These are phyloP conservation scores for Carposina sasakii DNA, from an alignment of 1,140 invertebrate species.

Conservation along the genomic window DNA sequence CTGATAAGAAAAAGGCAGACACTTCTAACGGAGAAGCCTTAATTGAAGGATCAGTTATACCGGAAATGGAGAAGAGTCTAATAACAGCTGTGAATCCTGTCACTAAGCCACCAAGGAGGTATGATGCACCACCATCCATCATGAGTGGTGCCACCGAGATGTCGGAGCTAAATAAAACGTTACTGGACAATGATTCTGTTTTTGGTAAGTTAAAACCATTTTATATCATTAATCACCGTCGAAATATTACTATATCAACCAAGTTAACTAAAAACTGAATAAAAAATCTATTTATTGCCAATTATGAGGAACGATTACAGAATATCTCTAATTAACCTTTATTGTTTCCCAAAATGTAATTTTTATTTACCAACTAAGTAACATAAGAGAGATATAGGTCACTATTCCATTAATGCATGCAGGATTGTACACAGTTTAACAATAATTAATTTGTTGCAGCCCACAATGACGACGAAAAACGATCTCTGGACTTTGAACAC, in stretches of 20 bases:
- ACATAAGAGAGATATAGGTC: too few species aligned
- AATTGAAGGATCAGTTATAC: constrained; percentile 74
- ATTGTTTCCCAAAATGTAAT: too few species aligned
- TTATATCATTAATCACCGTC: too few species aligned
- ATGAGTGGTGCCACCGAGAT: constrained; percentile 82
- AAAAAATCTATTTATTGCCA: too few species aligned
- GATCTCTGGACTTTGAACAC: constrained; percentile 74
- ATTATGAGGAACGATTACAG: too few species aligned
- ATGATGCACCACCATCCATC: constrained; percentile 79
- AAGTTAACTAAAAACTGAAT: too few species aligned
- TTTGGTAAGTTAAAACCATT: constrained; percentile 85
- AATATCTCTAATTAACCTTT: too few species aligned
- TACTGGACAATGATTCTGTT: constrained; percentile 81
- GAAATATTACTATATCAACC: too few species aligned
- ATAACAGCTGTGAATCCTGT: constrained; percentile 87
- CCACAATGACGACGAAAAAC: constrained; percentile 77
- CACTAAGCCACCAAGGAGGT: constrained; percentile 82
- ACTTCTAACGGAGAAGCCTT: constrained; percentile 75
- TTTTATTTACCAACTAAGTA: too few species aligned
- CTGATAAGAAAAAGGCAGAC: constrained; percentile 73
- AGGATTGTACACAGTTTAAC: too few species aligned
- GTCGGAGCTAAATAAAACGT: constrained; percentile 83
- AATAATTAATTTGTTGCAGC: constrained; percentile 52
- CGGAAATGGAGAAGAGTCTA: constrained; percentile 85
- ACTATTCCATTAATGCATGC: too few species aligned